Conservation (phyloP, 2,113 vertebrate species). For the Peromyscus leucopus region DNA sequence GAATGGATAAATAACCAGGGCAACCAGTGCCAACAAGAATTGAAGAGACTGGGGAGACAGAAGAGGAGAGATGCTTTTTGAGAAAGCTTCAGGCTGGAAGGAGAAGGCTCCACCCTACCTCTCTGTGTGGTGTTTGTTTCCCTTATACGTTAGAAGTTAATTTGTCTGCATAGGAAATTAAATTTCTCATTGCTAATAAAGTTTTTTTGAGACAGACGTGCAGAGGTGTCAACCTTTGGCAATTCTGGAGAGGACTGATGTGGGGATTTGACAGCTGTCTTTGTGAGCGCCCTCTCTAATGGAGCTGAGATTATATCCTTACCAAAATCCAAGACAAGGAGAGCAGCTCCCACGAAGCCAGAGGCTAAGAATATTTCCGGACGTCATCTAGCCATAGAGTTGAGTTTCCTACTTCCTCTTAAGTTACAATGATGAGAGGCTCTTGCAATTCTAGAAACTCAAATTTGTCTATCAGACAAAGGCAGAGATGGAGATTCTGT, state of each 20-base stretch:
- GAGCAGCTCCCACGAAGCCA: slow-evolving; percentile 67
- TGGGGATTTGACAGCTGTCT: slow-evolving; percentile 69
- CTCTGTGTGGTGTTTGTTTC: slow-evolving; percentile 60
- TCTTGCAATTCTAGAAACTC: slow-evolving; percentile 54
- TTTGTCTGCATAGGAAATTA: slow-evolving; percentile 72
- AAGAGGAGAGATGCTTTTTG: not conserved
- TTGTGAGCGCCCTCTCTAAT: slow-evolving; percentile 67
- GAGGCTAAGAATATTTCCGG: slow-evolving; percentile 56
- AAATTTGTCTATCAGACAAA: slow-evolving; percentile 48
- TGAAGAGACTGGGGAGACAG: not conserved
- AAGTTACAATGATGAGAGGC: not conserved
- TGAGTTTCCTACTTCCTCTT: slow-evolving; percentile 65
- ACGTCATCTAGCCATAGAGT: slow-evolving; percentile 53
- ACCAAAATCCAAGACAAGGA: slow-evolving; percentile 62
- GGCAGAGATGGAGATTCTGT: not conserved
- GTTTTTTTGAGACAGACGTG: slow-evolving; percentile 62
- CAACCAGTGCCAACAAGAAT: not conserved
- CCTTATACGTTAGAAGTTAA: slow-evolving; percentile 63
- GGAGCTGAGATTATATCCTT: slow-evolving; percentile 69
- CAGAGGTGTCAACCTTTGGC: slow-evolving; percentile 60
- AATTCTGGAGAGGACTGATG: slow-evolving; percentile 63
- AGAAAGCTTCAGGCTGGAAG: slow-evolving; percentile 29
- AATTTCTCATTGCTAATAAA: slow-evolving; percentile 69
- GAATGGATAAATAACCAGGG: not conserved
- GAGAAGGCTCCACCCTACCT: not conserved